Evolutionary conservation across 2,797 vertebrate genomes (phyloP).

Genomic region (Thunnus albacares): DNA sequence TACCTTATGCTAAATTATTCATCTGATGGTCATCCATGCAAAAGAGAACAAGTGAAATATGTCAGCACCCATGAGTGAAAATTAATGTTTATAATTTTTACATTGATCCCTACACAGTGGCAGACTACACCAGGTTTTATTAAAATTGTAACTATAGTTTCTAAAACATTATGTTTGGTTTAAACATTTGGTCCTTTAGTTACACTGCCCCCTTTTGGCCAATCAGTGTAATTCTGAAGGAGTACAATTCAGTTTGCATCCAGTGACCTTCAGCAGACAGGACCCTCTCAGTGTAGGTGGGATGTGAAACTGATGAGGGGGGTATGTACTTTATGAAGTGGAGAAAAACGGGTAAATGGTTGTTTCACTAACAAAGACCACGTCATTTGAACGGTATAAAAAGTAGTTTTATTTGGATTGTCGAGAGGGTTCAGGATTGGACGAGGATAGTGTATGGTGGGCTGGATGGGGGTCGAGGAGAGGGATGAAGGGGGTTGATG

Average conservation of each 20-base stretch:
- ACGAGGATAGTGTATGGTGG: too few species aligned
- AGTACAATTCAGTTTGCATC: not conserved
- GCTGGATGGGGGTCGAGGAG: too few species aligned
- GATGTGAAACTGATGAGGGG: not conserved
- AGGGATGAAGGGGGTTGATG: too few species aligned
- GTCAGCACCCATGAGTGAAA: not conserved
- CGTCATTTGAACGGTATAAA: too few species aligned
- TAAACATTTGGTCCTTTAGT: not conserved
- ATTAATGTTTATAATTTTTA: slow-evolving; percentile 5
- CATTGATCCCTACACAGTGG: not conserved
- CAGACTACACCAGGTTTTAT: not conserved
- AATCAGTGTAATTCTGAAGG: not conserved
- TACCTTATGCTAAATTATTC: slow-evolving; percentile 34
- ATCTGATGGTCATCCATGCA: slow-evolving; percentile 29
- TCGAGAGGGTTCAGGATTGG: too few species aligned
- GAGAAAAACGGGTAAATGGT: not conserved
- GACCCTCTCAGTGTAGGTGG: not conserved
- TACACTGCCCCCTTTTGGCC: not conserved
- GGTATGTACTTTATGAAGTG: not conserved
- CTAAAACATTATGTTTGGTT: not conserved
- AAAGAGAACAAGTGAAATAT: slow-evolving; percentile 40
- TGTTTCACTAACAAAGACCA: not conserved
- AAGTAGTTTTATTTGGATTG: too few species aligned
- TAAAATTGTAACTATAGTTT: not conserved
- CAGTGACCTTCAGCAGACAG: not conserved